Base-by-base conservation (phyloP, 53 echinoderm and acorn worm species). In the Zoroaster sp. region DNA sequence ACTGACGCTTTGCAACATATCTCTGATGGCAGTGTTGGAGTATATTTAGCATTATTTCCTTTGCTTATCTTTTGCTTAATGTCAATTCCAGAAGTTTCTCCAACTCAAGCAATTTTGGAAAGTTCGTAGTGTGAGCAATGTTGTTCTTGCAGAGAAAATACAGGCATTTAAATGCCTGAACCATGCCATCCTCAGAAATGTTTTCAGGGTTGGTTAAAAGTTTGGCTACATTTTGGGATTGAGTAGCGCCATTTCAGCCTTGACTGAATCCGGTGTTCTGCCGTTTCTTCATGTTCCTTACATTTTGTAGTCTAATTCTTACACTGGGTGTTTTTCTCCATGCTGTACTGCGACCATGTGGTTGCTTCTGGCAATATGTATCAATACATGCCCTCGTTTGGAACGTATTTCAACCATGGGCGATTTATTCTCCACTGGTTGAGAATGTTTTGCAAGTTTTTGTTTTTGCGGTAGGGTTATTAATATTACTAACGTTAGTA, bases 301-400 rank as follows among this genome's bases (percentile, higher is more conserved):
- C 45, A 31, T 40, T 63, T 35, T 76, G 75, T 53, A 59, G 31
- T 40, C 88, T 54, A 11, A 88, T 34, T 35, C 77, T 54, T 35
- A 37, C 40, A 43, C 77, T 54, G 53, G 43, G 43, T 2, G 88
- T 75, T 76, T 88, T 75, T 75, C 63, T 75, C 88, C 88, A 88
- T 34, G 40, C 41, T 75, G 75, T 9, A 32, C 75, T 53, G 74
- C 73, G 14, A 28, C 43, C 35, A 44, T 87, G 74, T 87, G 31
- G 72, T 49, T 51, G 33, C 35, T 87, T 73, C 73, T 87, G 87
- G 35, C 87, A 87, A 18, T 47, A 15, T 32, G 72, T 87, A 25
- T n/a, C 87, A 87, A 40, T 72, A 87, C 74, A 87, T 87, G 36
- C 46, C 53, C 55, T 31, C 1, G 20, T 25, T 46, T 37, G 37